Evolutionary conservation across 2,888 invertebrate species (phyloP), one percentile per base, ranked within the genome.

Genomic region (Macrosoma leucophasiata): DNA sequence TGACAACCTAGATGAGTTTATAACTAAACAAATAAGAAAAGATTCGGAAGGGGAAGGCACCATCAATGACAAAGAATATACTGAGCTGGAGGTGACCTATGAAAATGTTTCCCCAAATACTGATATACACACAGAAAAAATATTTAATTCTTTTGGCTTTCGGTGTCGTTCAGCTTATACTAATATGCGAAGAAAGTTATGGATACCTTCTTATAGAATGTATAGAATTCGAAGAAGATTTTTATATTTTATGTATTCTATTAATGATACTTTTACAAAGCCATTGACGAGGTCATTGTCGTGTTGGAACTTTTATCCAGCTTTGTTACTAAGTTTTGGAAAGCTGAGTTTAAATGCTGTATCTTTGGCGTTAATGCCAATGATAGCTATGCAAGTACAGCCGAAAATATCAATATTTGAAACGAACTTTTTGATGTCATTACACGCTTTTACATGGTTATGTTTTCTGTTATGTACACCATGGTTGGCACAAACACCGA

Each of bases 1-100:
- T 43, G 84, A 82, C 52, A 81, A 69, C 55, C 64, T 86, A 40
- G 85, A 84, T 42, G 84, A 78, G 42, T 81, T 68, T 38, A 86
- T 86, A 48, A 56, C 57, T 27, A 82, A 78, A 52, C 77, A 81
- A 56, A 60, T 60, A 12, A 71, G 75, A 56, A 68, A 63, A 55
- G 72, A 77, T 54, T 78, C 78, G 3, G 46, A 62, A 31, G 50
- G 59, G 20, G 69, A 70, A 24, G 51, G 50, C 18, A 69, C 69
- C 6, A 42, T 32, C 25, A 58, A 49, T 35, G 65, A 73, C 23
- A 71, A 46, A 50, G 72, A 73, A 43, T 74, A 71, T 54, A 49
- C 67, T 22, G 79, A 81, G 54, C 43, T 82, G 20, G 78, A 79
- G 58, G 73, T 82, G 2, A 73, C 66, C 2, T 81, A 79, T 35